Base-by-base conservation (phyloP, 2,113 vertebrate genomes). In the Xiphias gladius region DNA sequence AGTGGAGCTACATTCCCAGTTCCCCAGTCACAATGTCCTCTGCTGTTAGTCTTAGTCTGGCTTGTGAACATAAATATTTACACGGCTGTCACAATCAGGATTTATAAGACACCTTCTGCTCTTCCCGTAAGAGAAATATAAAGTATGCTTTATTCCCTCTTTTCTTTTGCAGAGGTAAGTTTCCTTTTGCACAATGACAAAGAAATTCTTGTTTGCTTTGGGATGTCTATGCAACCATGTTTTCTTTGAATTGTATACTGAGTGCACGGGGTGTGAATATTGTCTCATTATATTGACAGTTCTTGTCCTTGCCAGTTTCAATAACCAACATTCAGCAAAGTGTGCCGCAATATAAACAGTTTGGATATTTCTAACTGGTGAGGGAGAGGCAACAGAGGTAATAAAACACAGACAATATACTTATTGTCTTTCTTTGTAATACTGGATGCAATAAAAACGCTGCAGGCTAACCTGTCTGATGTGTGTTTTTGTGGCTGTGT, bases 11-110 rank as follows among this genome's bases (percentile, higher is more conserved):
- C 87, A 72, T 83, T 91, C 84, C 82, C 82, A 81, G 79, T 88
- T 76, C 83, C 89, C 86, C 85, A 85, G 77, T 82, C 86, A 84
- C 86, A 82, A 83, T 89, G 93, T 93, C 90, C 91, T 94, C 89
- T 91, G 91, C 90, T 92, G 90, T 91, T 93, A 82, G 90, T 88
- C 81, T 91, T 85, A 89, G 85, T 83, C 80, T 80, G 86, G 75
- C 92, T 91, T 90, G 86, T 91, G 91, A 92, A 88, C 88, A 94
- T 92, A 93, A 94, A 93, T 94, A 94, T 93, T 94, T 93, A 94
- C 93, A 93, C 73, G 76, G 75, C 82, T 93, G 93, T 93, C 91
- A 88, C 70, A 12, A 92, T 80, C 76, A 82, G 84, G 91, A 93
- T 93, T 94, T 94, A 92, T 92, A 85, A 88, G 80, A 88, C 76